These are phyloP conservation scores for Diprion similis DNA, from an alignment of 1,140 invertebrate species.

Conservation along the genomic window DNA sequence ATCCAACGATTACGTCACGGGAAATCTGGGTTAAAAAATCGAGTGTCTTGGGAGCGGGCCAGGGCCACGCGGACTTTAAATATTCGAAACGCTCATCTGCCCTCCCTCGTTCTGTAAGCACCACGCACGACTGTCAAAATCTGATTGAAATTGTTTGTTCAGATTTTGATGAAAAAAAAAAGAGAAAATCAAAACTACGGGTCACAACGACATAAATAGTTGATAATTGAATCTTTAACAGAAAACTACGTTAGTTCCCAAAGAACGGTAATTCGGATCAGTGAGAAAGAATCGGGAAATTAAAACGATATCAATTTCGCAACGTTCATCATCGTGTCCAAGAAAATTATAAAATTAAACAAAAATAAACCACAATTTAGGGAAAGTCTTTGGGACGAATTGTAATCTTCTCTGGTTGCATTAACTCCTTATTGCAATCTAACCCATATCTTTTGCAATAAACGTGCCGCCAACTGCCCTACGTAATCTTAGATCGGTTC, in stretches of 20 bases:
- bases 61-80: conserved; percentile 6
- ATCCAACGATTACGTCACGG: background rate
- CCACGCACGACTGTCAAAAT: too few species aligned
- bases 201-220: too few species aligned
- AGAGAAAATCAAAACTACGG: too few species aligned
- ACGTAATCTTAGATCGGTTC: conserved; percentile 53
- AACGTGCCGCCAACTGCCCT: conserved; percentile 22
- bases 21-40: conserved; percentile 2
- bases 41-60: background rate
- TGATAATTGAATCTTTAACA: too few species aligned
- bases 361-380: background rate
- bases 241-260: too few species aligned
- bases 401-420: background rate
- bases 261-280: too few species aligned
- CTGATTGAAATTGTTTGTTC: too few species aligned
- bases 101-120: background rate
- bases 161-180: too few species aligned
- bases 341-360: background rate
- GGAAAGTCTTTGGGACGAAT: conserved; percentile 7
- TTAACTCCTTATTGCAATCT: background rate
- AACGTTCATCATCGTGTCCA: too few species aligned
- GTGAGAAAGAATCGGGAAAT: too few species aligned
- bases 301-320: too few species aligned
- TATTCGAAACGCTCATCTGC: background rate
- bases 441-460: background rate